These are phyloP conservation scores for Limnephilus rhombicus DNA, from an alignment of 2,888 invertebrate species.

Conservation along the genomic window DNA sequence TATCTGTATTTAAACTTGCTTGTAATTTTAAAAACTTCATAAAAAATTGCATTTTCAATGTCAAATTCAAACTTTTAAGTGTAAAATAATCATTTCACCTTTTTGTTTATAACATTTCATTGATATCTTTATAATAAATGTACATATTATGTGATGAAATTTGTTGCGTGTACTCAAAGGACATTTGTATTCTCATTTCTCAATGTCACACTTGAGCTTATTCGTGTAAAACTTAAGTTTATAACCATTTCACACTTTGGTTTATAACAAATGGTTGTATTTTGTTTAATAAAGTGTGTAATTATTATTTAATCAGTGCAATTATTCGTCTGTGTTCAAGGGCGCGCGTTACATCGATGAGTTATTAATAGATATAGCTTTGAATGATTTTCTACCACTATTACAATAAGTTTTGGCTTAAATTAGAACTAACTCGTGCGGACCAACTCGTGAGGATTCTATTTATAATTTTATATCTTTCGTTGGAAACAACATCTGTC, in stretches of 20 bases:
- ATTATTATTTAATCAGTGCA: background rate
- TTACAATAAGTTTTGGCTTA: background rate
- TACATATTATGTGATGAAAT: background rate
- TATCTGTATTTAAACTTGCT: background rate
- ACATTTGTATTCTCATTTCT: background rate
- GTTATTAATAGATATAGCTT: background rate
- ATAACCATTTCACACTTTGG: background rate
- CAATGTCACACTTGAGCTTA: background rate
- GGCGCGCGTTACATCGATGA: background rate
- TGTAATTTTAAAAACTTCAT: background rate
- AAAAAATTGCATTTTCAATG: background rate
- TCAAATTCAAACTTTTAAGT: too few species aligned
- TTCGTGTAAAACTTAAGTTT: background rate
- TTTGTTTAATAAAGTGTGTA: background rate
- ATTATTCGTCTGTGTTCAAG: background rate
- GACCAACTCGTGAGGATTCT: background rate
- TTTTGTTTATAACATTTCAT: too few species aligned
- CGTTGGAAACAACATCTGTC: background rate
- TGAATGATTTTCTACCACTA: background rate
- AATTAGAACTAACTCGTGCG: background rate
- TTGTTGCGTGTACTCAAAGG: background rate
- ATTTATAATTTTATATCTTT: background rate
- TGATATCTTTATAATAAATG: too few species aligned
- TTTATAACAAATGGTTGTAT: background rate
- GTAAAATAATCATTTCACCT: too few species aligned